Conservation (phyloP, 2,113 vertebrate genomes). For the Promerops cafer region DNA sequence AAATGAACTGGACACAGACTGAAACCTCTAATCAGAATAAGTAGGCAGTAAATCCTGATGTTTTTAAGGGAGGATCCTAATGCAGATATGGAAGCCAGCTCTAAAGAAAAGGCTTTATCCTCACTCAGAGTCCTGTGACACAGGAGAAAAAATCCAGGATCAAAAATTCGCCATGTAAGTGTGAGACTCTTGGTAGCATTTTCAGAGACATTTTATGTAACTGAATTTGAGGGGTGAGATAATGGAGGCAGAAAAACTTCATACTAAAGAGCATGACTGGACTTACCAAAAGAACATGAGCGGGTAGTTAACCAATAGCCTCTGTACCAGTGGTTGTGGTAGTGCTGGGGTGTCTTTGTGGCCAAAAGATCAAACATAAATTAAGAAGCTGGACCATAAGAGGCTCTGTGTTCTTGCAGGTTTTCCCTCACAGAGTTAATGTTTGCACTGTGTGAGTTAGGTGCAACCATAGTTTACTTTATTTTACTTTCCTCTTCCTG, state of each 20-base stretch:
- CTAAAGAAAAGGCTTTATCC: not conserved
- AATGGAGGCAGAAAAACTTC: not conserved
- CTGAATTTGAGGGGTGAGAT: not conserved
- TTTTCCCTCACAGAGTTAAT: not conserved
- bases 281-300: not conserved
- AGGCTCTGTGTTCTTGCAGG: not conserved
- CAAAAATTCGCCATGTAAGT: not conserved
- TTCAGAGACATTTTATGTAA: not conserved
- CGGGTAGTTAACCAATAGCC: not conserved
- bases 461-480: not conserved
- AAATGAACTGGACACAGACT: constrained; percentile 11
- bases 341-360: not conserved
- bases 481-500: not conserved
- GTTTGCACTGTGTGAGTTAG: not conserved
- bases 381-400: not conserved
- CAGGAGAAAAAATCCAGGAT: not conserved
- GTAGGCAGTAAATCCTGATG: not conserved
- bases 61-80: not conserved
- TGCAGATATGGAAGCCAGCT: not conserved
- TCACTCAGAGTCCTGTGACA: not conserved
- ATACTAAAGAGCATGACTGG: not conserved
- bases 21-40: not conserved
- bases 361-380: not conserved
- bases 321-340: not conserved
- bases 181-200: not conserved